Evolutionary conservation across 2,797 vertebrate species (phyloP).

Genomic region (Phaenicophaeus curvirostris): DNA sequence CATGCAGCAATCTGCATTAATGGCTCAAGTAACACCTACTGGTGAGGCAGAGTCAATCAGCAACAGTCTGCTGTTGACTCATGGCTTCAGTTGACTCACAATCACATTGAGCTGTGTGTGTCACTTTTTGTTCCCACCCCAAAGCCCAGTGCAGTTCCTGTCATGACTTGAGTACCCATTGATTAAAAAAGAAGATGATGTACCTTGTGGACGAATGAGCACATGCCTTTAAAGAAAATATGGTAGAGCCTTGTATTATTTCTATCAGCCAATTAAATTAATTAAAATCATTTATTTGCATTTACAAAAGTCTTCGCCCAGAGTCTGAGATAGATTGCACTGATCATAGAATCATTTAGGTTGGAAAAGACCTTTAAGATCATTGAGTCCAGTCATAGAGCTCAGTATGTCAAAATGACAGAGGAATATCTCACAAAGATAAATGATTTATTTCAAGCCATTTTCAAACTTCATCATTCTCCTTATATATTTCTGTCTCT

Average conservation of each 20-base stretch:
- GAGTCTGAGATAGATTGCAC: neutral
- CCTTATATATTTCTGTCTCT: neutral
- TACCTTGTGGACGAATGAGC: neutral
- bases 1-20: constrained; percentile 65
- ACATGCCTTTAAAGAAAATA: neutral
- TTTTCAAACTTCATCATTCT: neutral
- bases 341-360: neutral
- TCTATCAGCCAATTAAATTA: neutral
- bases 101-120: constrained; percentile 8
- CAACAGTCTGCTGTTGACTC: constrained; percentile 57
- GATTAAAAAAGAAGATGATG: neutral
- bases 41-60: constrained; percentile 59
- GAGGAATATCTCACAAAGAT: neutral
- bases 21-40: constrained; percentile 76
- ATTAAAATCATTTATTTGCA: neutral
- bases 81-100: constrained; percentile 27
- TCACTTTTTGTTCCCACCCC: constrained; percentile 32
- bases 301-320: neutral
- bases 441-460: neutral
- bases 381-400: neutral
- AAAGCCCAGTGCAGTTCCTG: neutral
- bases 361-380: neutral
- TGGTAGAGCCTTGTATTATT: neutral
- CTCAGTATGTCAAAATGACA: neutral
- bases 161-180: neutral